Percentiles rank a stretch among this genome's conserved stretches.
Evolutionary conservation across 2,888 invertebrate genomes (phyloP).

Genomic region (Ornithoptera priamus): DNA sequence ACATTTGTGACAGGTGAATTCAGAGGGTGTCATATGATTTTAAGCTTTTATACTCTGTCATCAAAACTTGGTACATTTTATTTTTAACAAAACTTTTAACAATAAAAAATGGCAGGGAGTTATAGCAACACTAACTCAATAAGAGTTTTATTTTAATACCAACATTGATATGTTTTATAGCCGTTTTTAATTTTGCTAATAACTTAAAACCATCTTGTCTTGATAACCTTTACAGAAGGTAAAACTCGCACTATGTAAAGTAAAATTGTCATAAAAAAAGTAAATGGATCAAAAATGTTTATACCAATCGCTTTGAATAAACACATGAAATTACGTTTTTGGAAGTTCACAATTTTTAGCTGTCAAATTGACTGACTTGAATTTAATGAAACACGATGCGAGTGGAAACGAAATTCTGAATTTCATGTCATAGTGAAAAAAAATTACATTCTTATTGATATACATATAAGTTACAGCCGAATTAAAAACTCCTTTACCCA

Average conservation of each 20-base stretch:
- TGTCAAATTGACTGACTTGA: conserved; percentile 40
- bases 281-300: conserved; percentile 17
- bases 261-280: neutral
- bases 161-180: no score
- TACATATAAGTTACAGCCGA: no score
- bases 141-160: no score
- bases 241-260: no score
- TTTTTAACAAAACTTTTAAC: neutral
- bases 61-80: conserved; percentile 35
- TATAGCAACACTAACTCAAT: no score
- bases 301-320: neutral
- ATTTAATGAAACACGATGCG: conserved; percentile 44
- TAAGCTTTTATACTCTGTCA: conserved; percentile 26
- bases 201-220: no score
- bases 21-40: conserved; percentile 45
- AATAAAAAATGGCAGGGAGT: neutral
- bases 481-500: no score
- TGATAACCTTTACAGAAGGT: no score
- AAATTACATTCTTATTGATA: no score
- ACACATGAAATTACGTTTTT: conserved; percentile 14
- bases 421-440: no score
- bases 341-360: conserved; percentile 27
- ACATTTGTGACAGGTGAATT: conserved; percentile 54
- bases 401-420: conserved; percentile 30
- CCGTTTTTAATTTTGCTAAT: no score